These are phyloP conservation scores for Ciona savignyi DNA, from an alignment of 23 tunicate species.

Conservation along the genomic window DNA sequence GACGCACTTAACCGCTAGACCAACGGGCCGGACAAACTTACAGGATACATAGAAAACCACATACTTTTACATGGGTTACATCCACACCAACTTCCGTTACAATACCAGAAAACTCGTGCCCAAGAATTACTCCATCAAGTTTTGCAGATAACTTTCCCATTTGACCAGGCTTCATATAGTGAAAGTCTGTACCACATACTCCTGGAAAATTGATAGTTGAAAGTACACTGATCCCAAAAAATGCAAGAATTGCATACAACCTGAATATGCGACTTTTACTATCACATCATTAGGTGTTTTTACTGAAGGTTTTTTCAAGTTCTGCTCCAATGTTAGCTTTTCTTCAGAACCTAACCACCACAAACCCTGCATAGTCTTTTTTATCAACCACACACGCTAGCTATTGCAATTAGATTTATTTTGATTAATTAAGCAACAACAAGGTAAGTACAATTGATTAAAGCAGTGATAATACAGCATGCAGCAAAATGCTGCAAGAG, in stretches of 20 bases:
- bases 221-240: background rate
- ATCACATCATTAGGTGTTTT: conserved; percentile 47
- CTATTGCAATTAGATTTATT: background rate
- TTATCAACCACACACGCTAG: background rate
- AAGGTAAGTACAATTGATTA: too few relatives aligned
- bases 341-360: conserved; percentile 72
- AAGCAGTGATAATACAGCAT: too few relatives aligned
- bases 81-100: conserved; percentile 47
- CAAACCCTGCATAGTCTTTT: conserved; percentile 51
- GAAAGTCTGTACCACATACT: conserved; percentile 82
- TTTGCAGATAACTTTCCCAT: conserved; percentile 74
- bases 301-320: conserved; percentile 22
- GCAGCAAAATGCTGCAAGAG: too few relatives aligned
- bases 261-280: conserved; percentile 79
- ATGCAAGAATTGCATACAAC: background rate
- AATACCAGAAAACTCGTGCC: conserved; percentile 82
- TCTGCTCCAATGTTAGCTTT: conserved; percentile 17
- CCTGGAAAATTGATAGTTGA: too few relatives aligned
- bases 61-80: background rate
- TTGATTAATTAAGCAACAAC: too few relatives aligned
- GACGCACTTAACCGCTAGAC: too few relatives aligned
- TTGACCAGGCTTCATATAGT: conserved; percentile 47
- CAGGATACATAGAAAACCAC: too few relatives aligned
- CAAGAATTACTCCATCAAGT: conserved; percentile 59
- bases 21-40: too few relatives aligned